Conservation (phyloP, 2,797 vertebrate genomes). For the Catamblyrhynchus diadema region DNA sequence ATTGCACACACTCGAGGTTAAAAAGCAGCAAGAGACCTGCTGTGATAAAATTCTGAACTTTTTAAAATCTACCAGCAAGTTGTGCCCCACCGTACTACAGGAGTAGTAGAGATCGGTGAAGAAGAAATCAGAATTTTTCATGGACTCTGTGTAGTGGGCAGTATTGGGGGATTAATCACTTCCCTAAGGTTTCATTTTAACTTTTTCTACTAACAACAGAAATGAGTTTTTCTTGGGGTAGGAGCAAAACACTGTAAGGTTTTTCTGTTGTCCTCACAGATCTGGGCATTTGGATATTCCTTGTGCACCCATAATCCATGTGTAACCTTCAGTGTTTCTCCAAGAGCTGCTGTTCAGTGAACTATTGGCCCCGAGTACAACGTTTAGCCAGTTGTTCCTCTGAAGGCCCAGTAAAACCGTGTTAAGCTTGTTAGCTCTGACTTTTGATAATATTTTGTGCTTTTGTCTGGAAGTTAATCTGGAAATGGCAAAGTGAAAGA, state of each 20-base stretch:
- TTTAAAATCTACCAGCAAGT: neutral
- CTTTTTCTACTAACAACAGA: neutral
- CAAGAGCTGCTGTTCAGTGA: neutral
- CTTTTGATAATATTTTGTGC: neutral
- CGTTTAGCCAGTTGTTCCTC: neutral
- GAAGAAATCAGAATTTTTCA: neutral
- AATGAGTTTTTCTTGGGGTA: neutral
- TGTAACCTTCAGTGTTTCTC: neutral
- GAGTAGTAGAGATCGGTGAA: neutral
- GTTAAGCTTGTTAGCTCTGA: neutral
- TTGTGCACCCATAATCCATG: neutral
- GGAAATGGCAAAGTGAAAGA: neutral
- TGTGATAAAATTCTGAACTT: neutral
- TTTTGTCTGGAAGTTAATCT: neutral
- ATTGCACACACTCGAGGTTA: neutral
- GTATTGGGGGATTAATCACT: too few species aligned
- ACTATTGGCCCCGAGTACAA: fast-evolving
- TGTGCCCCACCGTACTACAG: neutral
- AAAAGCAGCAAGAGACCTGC: neutral
- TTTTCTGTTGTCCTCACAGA: neutral
- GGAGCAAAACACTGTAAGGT: neutral
- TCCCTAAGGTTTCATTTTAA: neutral
- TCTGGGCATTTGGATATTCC: neutral
- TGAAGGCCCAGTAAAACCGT: neutral
- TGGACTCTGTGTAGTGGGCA: neutral